Evolutionary conservation across 1,140 invertebrate species (phyloP), one percentile per base, ranked within the genome.

Genomic region (Philaenus spumarius): DNA sequence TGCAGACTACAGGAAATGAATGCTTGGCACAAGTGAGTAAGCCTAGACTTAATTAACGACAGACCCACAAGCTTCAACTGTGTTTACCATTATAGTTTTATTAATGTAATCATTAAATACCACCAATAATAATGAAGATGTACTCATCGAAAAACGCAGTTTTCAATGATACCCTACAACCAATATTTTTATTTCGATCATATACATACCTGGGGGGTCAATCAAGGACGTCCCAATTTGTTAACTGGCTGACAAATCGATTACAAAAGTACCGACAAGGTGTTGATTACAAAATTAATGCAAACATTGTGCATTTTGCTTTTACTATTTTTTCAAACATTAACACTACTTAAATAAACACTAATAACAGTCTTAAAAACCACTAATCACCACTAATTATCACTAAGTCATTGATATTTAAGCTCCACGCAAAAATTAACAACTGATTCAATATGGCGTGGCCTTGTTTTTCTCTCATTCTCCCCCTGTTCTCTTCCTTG

Each of bases 391-490:
- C 34, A 34, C 9, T 50, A 58, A 58, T 39, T 58, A 48, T 22
- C 45, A 58, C 42, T 37, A 26, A 43, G 35, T 58, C 19, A 35
- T 23, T 34, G 55, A 62, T 59, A 55, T 62, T 59, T 55, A 51
- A 40, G 55, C 46, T 58, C 39, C 51, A 61, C 62, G 62, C 62
- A 64, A 64, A 64, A 62, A 64, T 62, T 64, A 64, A 64, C 56
- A 61, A 64, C 62, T 62, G 62, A 62, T 71, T 72, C 67, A 68
- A 71, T 72, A 72, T 71, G 70, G 71, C 69, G 70, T 67, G 70
- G 66, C 65, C 71, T 68, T 71, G 67, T 62, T 70, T 70, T 71
- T 58, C 56, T 58, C 56, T 58, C 64, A 67, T 67, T 69, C 69
- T 70, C 66, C 59, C 63, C 59, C 59, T 59, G 59, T 60, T 48